Evolutionary conservation across 2,888 invertebrate genomes (phyloP), one percentile per base, ranked within the genome.

Genomic region (Perizoma affinitatum): DNA sequence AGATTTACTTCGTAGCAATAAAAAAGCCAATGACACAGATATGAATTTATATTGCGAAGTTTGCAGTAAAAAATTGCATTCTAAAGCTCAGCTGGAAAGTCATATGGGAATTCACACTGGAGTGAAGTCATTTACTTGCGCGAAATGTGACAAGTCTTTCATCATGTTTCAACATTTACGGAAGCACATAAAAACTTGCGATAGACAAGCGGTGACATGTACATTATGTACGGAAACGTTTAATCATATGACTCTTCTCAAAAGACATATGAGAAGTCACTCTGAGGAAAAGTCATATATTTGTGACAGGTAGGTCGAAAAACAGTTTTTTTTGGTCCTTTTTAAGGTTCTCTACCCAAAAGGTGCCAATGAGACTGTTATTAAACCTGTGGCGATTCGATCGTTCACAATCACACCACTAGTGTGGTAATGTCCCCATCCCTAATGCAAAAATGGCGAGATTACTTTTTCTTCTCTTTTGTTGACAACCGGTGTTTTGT

Each of bases 271-370:
- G 34, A 40, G 34, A 35, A 35, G 40, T 4, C 57, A 57, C 7
- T 53, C 48, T 10, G 58, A 58, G 5, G 53, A 58, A 44, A 10
- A 48, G 11, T 48, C 58, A n/a, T 58, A 34, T 34, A 53, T 48
- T 4, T 58, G 58, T 6, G 53, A 57, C 8, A 10, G 57, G 38
- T 38, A 44, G 4, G 44, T 22, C 22, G 22, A 22, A 22, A 22
- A 22, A 22, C 22, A 22, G 22, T 22, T 22, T 22, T 22, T 22
- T 22, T 22, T 22, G 1, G 22, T 22, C 1, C 3, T 22, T 22
- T 22, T 22, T 22, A 22, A 1, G 22, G 22, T 22, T 22, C 22
- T 22, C 1, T 22, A 22, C 22, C 22, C 22, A 22, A 22, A 22
- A 22, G 22, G 22, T 22, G 22, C 22, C 22, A 22, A 22, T 22